phyloP scores from a whole-genome alignment of 2,113 vertebrate species.

The Silurus meridionalis region DNA sequence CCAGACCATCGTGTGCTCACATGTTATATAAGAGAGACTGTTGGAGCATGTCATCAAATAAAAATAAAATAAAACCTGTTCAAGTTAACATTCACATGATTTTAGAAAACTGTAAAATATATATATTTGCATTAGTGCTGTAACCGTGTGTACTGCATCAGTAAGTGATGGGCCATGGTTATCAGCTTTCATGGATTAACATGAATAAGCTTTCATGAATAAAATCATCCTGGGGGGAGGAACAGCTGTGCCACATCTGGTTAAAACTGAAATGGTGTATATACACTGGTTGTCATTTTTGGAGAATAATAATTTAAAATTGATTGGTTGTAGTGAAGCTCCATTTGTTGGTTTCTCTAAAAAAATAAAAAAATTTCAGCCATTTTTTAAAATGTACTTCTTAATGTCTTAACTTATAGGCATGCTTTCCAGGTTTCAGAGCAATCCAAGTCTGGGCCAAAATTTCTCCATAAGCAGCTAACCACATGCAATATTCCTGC shows the following conservation, averaged over 20 bases:
- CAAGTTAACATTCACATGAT: neutral
- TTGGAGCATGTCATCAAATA: neutral
- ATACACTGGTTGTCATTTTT: neutral
- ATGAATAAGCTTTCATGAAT: neutral
- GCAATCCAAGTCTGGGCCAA: neutral
- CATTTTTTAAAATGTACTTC: too few relatives aligned
- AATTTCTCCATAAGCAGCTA: neutral
- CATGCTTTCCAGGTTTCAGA: neutral
- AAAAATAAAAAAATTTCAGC: neutral
- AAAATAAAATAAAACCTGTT: neutral
- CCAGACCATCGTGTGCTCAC: neutral
- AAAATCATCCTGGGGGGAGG: neutral
- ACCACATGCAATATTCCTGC: neutral
- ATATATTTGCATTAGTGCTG: too few relatives aligned
- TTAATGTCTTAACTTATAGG: neutral
- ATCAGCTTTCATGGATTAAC: neutral
- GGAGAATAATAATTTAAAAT: neutral
- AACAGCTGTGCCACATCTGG: slow-evolving; percentile 11
- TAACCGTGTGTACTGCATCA: neutral
- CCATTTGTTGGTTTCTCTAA: neutral
- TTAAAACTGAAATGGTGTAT: neutral
- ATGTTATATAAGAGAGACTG: neutral
- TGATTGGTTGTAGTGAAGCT: neutral
- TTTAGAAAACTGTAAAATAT: neutral
- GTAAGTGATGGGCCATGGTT: neutral